Conservation (phyloP, 64 coral and sea anemone genomes). For the Porites australiensis region DNA sequence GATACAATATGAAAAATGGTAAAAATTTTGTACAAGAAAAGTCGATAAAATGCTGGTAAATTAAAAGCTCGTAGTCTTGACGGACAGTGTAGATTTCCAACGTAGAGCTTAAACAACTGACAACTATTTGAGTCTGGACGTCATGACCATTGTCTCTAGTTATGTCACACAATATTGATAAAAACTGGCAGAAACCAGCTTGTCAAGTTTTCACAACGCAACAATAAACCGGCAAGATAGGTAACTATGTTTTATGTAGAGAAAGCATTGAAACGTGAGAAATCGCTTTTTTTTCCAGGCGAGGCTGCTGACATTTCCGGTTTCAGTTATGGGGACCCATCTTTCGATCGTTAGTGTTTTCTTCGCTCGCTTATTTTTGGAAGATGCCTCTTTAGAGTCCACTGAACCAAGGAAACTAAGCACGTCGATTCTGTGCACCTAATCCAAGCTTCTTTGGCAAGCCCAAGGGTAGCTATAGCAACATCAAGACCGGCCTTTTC, state of each 20-base stretch:
- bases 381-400: too few relatives aligned
- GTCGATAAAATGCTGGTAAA: constrained; percentile 9
- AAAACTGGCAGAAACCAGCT: not conserved
- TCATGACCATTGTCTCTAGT: not conserved
- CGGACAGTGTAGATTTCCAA: too few relatives aligned
- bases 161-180: not conserved
- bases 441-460: not conserved
- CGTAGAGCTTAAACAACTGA: too few relatives aligned
- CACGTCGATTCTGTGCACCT: not conserved
- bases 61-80: not conserved
- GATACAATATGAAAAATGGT: constrained; percentile 43
- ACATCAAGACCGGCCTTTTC: not conserved
- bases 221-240: not conserved
- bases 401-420: not conserved
- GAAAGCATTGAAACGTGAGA: too few relatives aligned
- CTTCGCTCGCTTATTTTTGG: not conserved
- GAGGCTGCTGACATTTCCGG: too few relatives aligned
- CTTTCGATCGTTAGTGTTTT: not conserved
- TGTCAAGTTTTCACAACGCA: not conserved
- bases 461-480: not conserved
- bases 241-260: not conserved
- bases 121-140: not conserved
- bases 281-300: too few relatives aligned
- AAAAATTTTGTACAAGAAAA: constrained; percentile 15
- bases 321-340: too few relatives aligned